These are phyloP conservation scores for Andrena hattorfiana DNA, from an alignment of 2,888 invertebrate species.

Conservation along the genomic window DNA sequence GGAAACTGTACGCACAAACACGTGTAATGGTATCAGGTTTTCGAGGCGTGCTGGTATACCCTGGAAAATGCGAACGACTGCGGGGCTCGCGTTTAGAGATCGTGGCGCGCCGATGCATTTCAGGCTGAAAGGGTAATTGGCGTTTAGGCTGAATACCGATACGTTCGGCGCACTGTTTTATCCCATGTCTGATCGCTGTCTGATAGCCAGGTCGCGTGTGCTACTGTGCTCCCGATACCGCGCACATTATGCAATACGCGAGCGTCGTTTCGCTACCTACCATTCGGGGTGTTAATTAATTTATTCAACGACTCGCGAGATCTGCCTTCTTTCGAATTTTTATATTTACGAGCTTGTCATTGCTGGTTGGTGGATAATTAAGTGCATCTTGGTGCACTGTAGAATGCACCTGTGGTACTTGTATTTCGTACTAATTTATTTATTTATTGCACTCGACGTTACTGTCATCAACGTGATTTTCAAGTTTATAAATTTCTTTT, in stretches of 20 bases:
- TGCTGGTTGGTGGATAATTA: no score
- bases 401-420: no score
- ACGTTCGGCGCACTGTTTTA: constrained; percentile 8
- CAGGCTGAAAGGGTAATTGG: constrained; percentile 52
- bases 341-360: no score
- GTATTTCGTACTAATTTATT: no score
- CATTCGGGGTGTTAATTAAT: constrained; percentile 35
- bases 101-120: constrained; percentile 37
- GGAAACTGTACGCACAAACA: constrained; percentile 50
- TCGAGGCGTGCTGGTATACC: constrained; percentile 49
- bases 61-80: constrained; percentile 28
- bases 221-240: not conserved
- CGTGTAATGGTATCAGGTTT: constrained; percentile 66
- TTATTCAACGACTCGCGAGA: not conserved
- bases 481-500: no score
- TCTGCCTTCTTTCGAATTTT: no score
- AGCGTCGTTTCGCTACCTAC: not conserved
- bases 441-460: no score
- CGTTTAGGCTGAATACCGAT: constrained; percentile 41
- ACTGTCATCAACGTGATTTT: no score
- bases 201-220: constrained; percentile 18
- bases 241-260: constrained; percentile 17
- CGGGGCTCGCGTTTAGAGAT: constrained; percentile 26
- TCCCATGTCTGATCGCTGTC: constrained; percentile 1
- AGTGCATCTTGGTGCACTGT: no score